Percentiles rank a stretch among this genome's conserved stretches.
Conservation (phyloP, 1,140 invertebrate species). For the Cherax destructor region DNA sequence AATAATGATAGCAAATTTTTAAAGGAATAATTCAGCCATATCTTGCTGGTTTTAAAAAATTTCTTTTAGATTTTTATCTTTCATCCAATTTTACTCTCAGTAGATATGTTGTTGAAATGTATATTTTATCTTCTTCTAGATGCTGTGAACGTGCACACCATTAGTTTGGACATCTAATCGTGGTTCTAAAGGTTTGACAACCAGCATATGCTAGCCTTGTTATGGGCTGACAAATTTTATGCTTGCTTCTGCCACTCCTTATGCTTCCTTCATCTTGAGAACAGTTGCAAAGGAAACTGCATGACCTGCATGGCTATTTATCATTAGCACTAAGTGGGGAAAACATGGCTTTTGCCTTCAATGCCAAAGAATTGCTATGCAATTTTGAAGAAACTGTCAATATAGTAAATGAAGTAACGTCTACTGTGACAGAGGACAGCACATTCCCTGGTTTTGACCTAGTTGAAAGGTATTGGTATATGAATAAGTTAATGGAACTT, state of each 20-base stretch:
- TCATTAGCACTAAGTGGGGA: background rate
- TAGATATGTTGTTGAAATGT: background rate
- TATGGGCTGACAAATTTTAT: background rate
- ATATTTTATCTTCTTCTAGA: constrained; percentile 12
- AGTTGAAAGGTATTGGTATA: background rate
- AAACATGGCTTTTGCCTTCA: background rate
- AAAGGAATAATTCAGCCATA: background rate
- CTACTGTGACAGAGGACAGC: background rate
- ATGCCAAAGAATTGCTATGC: background rate
- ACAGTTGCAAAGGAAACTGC: background rate
- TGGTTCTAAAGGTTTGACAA: constrained; percentile 32
- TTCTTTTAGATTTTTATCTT: background rate
- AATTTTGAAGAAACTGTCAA: background rate
- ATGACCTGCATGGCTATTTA: background rate
- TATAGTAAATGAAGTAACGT: background rate
- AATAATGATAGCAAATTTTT: background rate
- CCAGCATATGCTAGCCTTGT: background rate
- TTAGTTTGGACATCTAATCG: constrained; percentile 14
- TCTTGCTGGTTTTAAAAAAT: background rate
- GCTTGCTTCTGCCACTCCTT: background rate
- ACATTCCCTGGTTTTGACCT: constrained; percentile 8
- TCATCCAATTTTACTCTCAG: too few species aligned
- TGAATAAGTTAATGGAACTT: background rate
- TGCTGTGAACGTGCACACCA: constrained; percentile 31
- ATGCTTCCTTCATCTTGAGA: background rate